Conservation (phyloP, 2,888 invertebrate genomes). For the Hypselothyrea guttata region DNA sequence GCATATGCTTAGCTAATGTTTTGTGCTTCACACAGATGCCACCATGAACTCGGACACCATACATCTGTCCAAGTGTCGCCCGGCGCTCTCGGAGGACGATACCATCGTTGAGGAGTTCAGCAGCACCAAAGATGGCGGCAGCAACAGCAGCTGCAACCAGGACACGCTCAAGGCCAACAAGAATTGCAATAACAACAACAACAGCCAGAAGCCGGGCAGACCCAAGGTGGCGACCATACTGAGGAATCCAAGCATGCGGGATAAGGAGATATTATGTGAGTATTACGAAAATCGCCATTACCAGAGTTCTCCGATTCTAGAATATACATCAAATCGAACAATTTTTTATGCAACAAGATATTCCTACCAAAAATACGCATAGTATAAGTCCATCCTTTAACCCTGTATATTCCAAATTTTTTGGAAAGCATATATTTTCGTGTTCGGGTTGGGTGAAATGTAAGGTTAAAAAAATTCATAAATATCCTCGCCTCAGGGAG, state of each 20-base stretch:
- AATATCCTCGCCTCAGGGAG: no score
- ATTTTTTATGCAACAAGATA: no score
- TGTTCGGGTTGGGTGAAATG: no score
- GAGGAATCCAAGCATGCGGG: slow-evolving; percentile 89
- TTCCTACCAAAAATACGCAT: no score
- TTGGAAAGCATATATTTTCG: no score
- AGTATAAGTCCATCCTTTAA: no score
- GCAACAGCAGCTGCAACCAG: slow-evolving; percentile 77
- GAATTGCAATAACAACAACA: slow-evolving; percentile 36
- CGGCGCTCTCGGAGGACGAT: slow-evolving; percentile 83
- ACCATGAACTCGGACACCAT: slow-evolving; percentile 81
- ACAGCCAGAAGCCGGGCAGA: slow-evolving; percentile 37
- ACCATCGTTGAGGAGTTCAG: slow-evolving; percentile 81
- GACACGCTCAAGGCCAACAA: slow-evolving; percentile 81
- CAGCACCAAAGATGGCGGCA: slow-evolving; percentile 81
- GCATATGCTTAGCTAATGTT: no score
- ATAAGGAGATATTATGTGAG: slow-evolving; percentile 84
- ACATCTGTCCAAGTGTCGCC: slow-evolving; percentile 82
- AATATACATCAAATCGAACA: no score
- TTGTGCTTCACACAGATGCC: slow-evolving; percentile 60
- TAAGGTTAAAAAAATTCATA: no score
- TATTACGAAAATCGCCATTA: no score
- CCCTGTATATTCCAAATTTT: no score
- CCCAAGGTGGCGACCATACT: slow-evolving; percentile 84
- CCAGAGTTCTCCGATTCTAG: no score